Evolutionary conservation across 2,113 vertebrate species (phyloP).

Genomic region (Pimephales promelas): DNA sequence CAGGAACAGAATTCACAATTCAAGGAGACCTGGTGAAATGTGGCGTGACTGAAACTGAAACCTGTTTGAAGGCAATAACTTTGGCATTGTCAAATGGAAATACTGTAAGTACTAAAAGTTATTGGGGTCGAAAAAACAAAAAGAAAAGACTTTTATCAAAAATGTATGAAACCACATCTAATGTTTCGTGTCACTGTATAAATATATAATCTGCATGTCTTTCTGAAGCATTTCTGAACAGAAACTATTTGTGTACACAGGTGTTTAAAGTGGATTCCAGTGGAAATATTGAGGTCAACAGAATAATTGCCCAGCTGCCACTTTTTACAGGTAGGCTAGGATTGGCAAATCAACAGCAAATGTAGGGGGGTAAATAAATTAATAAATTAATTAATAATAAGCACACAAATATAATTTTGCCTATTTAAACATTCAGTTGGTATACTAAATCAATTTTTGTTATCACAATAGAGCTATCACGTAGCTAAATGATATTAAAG

Average conservation of each 20-base stretch:
- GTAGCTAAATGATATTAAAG: too few relatives aligned
- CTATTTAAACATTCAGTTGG: too few relatives aligned
- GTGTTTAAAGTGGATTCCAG: conserved; percentile 76
- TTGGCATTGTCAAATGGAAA: conserved; percentile 70
- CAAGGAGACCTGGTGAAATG: conserved; percentile 85
- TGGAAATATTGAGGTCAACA: conserved; percentile 82
- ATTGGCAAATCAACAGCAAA: background rate
- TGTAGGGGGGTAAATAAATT: too few relatives aligned
- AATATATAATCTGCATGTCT: too few relatives aligned
- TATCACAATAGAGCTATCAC: too few relatives aligned
- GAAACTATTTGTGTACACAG: conserved; percentile 65
- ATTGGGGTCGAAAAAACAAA: background rate
- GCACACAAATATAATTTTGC: too few relatives aligned
- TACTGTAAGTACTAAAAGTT: conserved; percentile 72
- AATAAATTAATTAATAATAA: too few relatives aligned
- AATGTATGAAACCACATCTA: too few relatives aligned
- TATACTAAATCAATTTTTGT: too few relatives aligned
- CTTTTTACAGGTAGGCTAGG: conserved; percentile 78
- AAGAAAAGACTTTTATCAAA: background rate
- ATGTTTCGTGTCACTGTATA: too few relatives aligned
- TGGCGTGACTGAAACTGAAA: conserved; percentile 79
- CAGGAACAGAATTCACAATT: conserved; percentile 73
- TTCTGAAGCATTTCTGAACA: background rate
- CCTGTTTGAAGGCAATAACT: conserved; percentile 83
- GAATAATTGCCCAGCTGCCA: conserved; percentile 82